These are phyloP conservation scores for Hyperopisus bebe DNA, from an alignment of 2,113 vertebrate genomes.

Conservation along the genomic window DNA sequence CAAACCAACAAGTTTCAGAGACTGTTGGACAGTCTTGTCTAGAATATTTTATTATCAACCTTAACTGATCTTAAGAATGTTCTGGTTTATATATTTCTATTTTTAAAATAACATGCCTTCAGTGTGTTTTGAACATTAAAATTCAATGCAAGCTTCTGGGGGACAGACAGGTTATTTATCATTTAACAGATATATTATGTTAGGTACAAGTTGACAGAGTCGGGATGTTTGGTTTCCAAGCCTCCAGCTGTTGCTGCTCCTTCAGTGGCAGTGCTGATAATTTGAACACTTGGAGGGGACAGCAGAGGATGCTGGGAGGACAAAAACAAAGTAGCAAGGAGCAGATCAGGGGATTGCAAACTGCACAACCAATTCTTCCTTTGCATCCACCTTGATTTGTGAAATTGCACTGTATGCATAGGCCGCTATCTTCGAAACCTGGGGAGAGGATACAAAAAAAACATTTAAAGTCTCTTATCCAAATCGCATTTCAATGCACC, in stretches of 20 bases:
- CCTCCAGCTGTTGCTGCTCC: slow-evolving; percentile 25
- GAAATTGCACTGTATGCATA: slow-evolving; percentile 94
- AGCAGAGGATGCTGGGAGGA: slow-evolving; percentile 28
- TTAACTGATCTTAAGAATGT: slow-evolving; percentile 15
- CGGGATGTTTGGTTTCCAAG: slow-evolving; percentile 12
- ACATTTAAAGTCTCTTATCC: background rate
- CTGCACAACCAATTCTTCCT: slow-evolving; percentile 94
- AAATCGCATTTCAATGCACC: background rate
- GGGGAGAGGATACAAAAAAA: slow-evolving; percentile 19
- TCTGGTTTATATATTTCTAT: background rate
- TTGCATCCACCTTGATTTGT: slow-evolving; percentile 90
- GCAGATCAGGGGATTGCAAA: slow-evolving; percentile 85
- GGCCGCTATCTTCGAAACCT: slow-evolving; percentile 91
- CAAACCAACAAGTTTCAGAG: slow-evolving; percentile 11
- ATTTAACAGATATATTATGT: slow-evolving; percentile 26
- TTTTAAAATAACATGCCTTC: slow-evolving; percentile 10
- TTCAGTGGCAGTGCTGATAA: slow-evolving; percentile 36
- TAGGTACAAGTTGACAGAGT: slow-evolving; percentile 16
- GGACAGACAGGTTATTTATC: slow-evolving; percentile 15
- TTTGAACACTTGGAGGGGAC: slow-evolving; percentile 36
- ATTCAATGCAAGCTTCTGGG: slow-evolving; percentile 3
- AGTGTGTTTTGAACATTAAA: slow-evolving; percentile 4
- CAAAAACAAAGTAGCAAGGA: slow-evolving; percentile 26
- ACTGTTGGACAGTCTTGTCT: background rate
- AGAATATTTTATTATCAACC: slow-evolving; percentile 14